Percentiles rank a stretch among this genome's conserved stretches.
Evolutionary conservation across 2,113 vertebrate species (phyloP).

Genomic region (Lagopus leucura): DNA sequence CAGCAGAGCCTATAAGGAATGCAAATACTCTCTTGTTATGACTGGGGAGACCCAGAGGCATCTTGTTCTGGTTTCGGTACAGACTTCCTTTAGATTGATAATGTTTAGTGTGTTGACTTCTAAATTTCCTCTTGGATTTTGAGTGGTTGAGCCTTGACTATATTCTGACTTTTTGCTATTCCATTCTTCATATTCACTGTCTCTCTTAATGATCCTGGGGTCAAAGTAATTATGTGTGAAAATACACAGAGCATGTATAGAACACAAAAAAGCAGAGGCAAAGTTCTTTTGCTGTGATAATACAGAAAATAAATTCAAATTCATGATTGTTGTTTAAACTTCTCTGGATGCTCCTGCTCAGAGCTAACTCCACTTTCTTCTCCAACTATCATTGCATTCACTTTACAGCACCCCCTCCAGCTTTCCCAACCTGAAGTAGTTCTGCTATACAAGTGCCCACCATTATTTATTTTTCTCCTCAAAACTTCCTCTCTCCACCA

Average conservation of each 20-base stretch:
- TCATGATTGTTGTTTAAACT: background rate
- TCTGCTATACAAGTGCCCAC: background rate
- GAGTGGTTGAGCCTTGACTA: background rate
- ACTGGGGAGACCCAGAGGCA: conserved; percentile 13
- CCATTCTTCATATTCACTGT: background rate
- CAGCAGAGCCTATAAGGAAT: background rate
- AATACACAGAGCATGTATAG: background rate
- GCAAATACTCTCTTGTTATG: background rate
- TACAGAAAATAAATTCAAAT: background rate
- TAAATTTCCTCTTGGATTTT: background rate
- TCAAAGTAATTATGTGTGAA: background rate
- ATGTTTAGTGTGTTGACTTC: background rate
- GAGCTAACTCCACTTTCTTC: fast-evolving
- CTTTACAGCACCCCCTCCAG: background rate
- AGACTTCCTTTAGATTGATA: background rate
- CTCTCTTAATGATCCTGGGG: background rate
- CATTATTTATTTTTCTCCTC: background rate
- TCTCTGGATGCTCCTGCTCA: background rate
- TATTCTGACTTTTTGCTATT: background rate
- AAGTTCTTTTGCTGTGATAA: background rate
- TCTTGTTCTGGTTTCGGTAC: background rate
- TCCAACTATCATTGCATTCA: background rate
- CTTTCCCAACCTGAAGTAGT: background rate
- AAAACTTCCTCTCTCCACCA: background rate
- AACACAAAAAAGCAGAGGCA: background rate